Conservation (phyloP, 2,113 vertebrate genomes). For the Corythaeola cristata region DNA sequence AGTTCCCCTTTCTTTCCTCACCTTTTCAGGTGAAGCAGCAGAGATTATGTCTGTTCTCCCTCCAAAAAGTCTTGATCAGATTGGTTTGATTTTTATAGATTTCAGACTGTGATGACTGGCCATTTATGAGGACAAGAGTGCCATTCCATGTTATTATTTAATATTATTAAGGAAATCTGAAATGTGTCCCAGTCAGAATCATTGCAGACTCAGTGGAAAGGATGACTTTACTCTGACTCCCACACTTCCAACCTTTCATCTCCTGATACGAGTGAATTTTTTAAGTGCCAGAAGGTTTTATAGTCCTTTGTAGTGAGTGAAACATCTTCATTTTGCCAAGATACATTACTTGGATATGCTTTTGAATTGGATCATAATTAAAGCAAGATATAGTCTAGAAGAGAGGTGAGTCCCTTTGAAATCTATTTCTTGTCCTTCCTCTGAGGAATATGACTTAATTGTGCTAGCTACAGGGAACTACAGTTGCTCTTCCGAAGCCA, state of each 20-base stretch:
- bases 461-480: neutral
- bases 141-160: neutral
- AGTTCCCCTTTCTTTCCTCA: neutral
- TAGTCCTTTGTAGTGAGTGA: neutral
- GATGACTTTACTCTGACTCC: neutral
- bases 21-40: neutral
- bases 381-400: neutral
- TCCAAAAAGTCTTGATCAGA: neutral
- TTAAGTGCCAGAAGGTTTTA: neutral
- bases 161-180: neutral
- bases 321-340: neutral
- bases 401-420: neutral
- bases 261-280: neutral
- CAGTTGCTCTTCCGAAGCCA: neutral
- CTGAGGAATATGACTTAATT: neutral
- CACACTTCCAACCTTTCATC: neutral
- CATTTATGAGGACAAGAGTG: neutral
- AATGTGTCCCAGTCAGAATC: neutral
- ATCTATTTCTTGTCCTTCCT: neutral
- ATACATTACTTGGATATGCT: neutral
- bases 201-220: neutral
- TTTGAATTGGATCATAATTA: neutral
- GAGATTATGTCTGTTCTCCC: neutral
- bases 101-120: neutral
- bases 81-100: neutral